Evolutionary conservation across 1,140 invertebrate species (phyloP).

Genomic region (Marisa cornuarietis): DNA sequence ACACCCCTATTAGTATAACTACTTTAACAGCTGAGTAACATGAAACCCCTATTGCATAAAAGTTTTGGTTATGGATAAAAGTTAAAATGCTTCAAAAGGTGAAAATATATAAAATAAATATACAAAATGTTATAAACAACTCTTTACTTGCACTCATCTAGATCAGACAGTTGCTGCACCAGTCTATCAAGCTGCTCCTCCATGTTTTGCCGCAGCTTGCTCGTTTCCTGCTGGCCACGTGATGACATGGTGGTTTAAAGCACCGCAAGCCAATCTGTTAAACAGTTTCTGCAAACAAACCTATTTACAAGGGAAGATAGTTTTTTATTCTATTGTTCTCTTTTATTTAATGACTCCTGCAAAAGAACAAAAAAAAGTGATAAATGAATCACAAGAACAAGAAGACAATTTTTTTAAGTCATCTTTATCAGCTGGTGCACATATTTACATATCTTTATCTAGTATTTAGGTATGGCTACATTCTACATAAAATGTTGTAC

Average conservation of each 20-base stretch:
- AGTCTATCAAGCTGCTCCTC: constrained; percentile 79
- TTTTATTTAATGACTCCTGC: background rate
- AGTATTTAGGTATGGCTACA: too few relatives aligned
- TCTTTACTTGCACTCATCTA: constrained; percentile 77
- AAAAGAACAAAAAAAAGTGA: too few relatives aligned
- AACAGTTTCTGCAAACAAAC: background rate
- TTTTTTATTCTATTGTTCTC: background rate
- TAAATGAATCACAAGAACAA: too few relatives aligned
- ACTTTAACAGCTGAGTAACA: background rate
- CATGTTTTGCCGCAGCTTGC: constrained; percentile 75
- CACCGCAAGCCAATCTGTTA: background rate
- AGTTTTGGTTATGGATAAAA: background rate
- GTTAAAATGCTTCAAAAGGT: background rate
- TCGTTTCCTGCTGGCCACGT: constrained; percentile 69
- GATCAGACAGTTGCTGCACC: constrained; percentile 77
- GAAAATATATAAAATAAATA: background rate
- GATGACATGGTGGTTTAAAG: constrained; percentile 53
- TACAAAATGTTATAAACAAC: background rate
- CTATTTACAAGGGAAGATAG: background rate
- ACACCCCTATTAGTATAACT: background rate
- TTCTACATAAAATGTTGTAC: too few relatives aligned
- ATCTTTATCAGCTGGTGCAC: too few relatives aligned
- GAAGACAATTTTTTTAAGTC: too few relatives aligned
- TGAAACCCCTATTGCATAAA: background rate
- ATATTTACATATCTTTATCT: too few relatives aligned